Conservation (phyloP, 2,797 vertebrate species). For the Brachyalestes nurse region DNA sequence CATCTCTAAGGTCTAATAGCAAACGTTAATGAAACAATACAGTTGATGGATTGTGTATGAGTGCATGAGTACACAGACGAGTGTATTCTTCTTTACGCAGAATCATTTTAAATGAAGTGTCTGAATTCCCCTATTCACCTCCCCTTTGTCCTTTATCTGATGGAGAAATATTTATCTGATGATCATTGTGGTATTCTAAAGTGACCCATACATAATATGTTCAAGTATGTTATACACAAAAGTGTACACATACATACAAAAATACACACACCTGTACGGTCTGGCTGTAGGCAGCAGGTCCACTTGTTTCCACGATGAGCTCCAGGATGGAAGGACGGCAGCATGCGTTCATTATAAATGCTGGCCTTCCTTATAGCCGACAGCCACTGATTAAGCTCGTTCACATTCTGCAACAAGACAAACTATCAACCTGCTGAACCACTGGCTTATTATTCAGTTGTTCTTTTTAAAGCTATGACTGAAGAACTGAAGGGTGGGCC, state of each 20-base stretch:
- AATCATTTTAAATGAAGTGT: too few relatives aligned
- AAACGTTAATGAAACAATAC: too few relatives aligned
- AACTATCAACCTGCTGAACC: neutral
- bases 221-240: too few relatives aligned
- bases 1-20: too few relatives aligned
- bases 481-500: neutral
- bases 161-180: too few relatives aligned
- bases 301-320: slow-evolving; percentile 85
- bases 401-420: slow-evolving; percentile 79
- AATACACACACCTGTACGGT: slow-evolving; percentile 78
- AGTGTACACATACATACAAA: neutral
- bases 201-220: too few relatives aligned
- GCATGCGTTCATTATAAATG: slow-evolving; percentile 82
- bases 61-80: too few relatives aligned
- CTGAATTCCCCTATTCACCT: too few relatives aligned
- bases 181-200: too few relatives aligned
- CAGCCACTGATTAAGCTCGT: slow-evolving; percentile 93
- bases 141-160: too few relatives aligned
- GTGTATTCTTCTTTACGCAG: too few relatives aligned
- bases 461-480: neutral
- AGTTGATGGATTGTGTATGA: too few relatives aligned
- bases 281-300: slow-evolving; percentile 88
- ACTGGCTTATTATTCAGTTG: neutral
- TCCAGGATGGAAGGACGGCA: slow-evolving; percentile 86
- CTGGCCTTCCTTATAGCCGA: slow-evolving; percentile 89